These are phyloP conservation scores for Lethenteron reissneri DNA, from an alignment of 2,113 vertebrate genomes.

Conservation along the genomic window DNA sequence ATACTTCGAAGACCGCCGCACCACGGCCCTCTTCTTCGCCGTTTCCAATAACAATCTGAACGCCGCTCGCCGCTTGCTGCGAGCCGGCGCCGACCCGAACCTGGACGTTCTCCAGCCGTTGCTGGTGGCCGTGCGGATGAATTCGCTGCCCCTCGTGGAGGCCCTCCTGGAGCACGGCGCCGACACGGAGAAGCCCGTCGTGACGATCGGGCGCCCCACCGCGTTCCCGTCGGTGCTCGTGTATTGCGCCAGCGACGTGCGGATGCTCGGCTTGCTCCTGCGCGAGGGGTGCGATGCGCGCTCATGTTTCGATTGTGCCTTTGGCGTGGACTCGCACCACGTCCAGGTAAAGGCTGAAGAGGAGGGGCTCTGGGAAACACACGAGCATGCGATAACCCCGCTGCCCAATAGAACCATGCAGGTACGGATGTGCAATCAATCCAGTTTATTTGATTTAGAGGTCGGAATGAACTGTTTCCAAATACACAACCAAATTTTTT, in stretches of 20 bases:
- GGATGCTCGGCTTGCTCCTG: constrained; percentile 52
- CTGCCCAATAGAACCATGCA: too few species aligned
- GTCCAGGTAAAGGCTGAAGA: too few species aligned
- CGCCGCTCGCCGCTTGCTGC: constrained; percentile 36
- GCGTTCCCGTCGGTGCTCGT: constrained; percentile 58
- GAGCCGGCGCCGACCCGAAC: constrained; percentile 56
- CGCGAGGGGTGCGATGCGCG: constrained; percentile 46
- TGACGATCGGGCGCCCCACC: constrained; percentile 27
- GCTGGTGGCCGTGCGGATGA: constrained; percentile 55
- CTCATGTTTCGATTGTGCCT: constrained; percentile 51
- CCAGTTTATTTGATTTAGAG: too few species aligned
- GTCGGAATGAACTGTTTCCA: too few species aligned
- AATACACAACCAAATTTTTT: too few species aligned
- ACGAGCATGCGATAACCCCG: too few species aligned
- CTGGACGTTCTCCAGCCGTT: constrained; percentile 55
- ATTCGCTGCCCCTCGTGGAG: constrained; percentile 20
- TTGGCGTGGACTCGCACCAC: too few species aligned
- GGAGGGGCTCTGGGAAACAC: too few species aligned
- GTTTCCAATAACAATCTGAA: constrained; percentile 52
- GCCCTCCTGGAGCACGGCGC: constrained; percentile 56
- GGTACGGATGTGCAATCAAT: too few species aligned
- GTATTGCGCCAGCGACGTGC: constrained; percentile 47
- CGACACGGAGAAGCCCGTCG: constrained; percentile 34
- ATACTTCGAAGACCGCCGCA: constrained; percentile 63
- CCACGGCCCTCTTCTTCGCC: constrained; percentile 46